Conservation (phyloP, 1,140 invertebrate genomes). For the Piezodorus guildinii region DNA sequence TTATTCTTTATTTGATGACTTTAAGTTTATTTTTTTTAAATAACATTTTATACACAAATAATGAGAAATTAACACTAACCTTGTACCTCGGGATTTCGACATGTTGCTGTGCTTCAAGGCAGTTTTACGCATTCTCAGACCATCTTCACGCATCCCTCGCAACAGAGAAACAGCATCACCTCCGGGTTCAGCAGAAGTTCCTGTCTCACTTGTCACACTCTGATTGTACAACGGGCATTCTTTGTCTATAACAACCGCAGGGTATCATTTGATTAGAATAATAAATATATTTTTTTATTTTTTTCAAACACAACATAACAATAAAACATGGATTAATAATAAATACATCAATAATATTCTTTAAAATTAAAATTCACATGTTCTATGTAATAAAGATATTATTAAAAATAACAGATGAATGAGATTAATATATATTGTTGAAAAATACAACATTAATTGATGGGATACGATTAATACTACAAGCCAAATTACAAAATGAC, state of each 20-base stretch:
- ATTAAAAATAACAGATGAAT: background rate
- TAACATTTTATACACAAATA: no score
- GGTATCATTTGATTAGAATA: background rate
- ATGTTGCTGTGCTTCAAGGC: slow-evolving; percentile 49
- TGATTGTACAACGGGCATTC: slow-evolving; percentile 89
- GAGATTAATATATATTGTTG: no score
- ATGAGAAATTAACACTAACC: no score
- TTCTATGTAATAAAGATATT: background rate
- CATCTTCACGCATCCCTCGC: slow-evolving; percentile 85
- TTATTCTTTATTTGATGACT: no score
- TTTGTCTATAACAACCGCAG: slow-evolving; percentile 48
- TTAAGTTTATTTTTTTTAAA: no score
- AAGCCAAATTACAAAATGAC: no score
- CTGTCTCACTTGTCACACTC: slow-evolving; percentile 51
- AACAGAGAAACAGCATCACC: slow-evolving; percentile 63
- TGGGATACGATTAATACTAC: no score
- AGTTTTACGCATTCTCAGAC: slow-evolving; percentile 67
- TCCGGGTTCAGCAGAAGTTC: slow-evolving; percentile 36
- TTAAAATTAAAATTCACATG: background rate
- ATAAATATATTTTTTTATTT: background rate
- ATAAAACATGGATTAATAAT: background rate
- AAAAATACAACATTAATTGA: no score
- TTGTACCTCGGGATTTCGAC: slow-evolving; percentile 35
- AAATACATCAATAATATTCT: slow-evolving; percentile 15
- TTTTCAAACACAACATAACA: background rate